Evolutionary conservation across 2,888 invertebrate species (phyloP), one percentile per base, ranked within the genome.

Genomic region (Netelia virgata): DNA sequence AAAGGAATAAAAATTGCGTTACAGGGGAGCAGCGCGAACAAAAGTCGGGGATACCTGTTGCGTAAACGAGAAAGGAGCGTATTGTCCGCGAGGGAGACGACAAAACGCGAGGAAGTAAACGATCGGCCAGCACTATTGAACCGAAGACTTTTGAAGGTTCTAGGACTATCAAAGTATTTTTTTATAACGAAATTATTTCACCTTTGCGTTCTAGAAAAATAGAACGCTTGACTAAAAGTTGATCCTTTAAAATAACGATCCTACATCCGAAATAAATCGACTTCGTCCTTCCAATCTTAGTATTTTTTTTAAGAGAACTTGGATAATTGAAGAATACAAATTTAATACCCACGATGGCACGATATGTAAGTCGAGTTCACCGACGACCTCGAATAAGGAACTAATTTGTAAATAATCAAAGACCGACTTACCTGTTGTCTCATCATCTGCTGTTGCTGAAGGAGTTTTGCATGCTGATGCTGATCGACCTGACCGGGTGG

Each of bases 401-500:
- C 14, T 10, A 47, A 14, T 64, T 79, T 84, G 14, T 14, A 14
- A 10, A 28, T 75, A 73, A 43, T 6, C 16, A 9, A n/a, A 20
- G n/a, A 66, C 73, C 57, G 72, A 83, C 88, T 85, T 86, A 92
- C 93, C 91, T 93, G 93, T 84, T 92, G 93, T 5, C 93, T 91
- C 90, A 92, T 90, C 83, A 92, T 88, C 87, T 90, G 92, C 89
- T 96, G 96, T 91, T 96, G 96, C 90, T 95, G 95, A 86, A 96
- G 91, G 93, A 96, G 95, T 93, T 96, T 96, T 5, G 96, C 96
- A 91, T 96, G 96, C 86, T 95, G 95, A 93, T 95, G 95, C 82
- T 95, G 95, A 36, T 95, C 92, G 78, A 93, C 93, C 82, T 92
- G 92, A 80, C 88, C 89, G 57, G 90, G 90, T 59, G 92, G 91